A percentile compares a stretch with the other conserved stretches of the same genome.
Conservation (phyloP, 2,113 vertebrate genomes). For the Myrmophylax atrothorax region DNA sequence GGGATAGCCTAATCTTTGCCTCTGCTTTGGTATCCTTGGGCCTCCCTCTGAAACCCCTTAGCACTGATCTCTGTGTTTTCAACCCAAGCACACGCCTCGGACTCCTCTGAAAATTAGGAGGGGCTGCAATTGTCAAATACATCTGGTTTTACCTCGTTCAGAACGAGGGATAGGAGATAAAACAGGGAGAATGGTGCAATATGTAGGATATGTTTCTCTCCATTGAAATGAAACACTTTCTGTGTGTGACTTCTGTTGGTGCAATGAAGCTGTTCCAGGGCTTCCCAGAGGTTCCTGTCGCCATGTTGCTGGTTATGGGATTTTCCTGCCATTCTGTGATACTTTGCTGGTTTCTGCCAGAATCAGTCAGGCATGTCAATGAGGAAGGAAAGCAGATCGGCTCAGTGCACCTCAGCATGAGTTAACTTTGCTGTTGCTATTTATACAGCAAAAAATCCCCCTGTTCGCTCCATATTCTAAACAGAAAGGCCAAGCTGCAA, state of each 20-base stretch:
- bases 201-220: neutral
- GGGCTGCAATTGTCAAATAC: neutral
- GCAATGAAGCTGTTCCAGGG: neutral
- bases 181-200: neutral
- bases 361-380: neutral
- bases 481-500: neutral
- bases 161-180: neutral
- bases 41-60: neutral
- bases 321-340: neutral
- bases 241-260: neutral
- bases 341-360: neutral
- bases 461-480: accelerated
- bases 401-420: neutral
- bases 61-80: neutral
- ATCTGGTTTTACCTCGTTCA: neutral
- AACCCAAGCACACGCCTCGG: neutral
- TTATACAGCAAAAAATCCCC: slow-evolving; percentile 9
- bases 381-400: neutral
- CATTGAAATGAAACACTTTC: neutral
- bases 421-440: slow-evolving; percentile 9
- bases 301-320: accelerated
- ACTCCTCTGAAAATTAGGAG: neutral
- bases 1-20: neutral
- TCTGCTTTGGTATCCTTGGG: neutral
- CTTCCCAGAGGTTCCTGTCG: neutral